Percentiles rank a stretch among this genome's conserved stretches.
phyloP scores from a whole-genome alignment of 2,888 invertebrate genomes.

The Odontomyia ornata region DNA sequence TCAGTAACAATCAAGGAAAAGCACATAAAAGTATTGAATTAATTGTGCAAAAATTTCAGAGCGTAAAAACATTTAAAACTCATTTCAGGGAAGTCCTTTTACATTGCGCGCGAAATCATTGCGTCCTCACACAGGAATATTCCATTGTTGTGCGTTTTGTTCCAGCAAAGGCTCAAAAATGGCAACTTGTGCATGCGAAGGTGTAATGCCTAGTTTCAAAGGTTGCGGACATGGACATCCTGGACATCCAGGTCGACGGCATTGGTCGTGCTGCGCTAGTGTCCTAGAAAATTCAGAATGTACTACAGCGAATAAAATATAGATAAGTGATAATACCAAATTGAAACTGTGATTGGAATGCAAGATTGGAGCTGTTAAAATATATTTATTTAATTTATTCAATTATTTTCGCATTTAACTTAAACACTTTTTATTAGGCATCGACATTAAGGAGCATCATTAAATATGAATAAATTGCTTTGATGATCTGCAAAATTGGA shows the following conservation, averaged over 20 bases:
- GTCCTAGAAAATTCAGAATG: constrained; percentile 72
- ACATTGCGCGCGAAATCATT: constrained; percentile 71
- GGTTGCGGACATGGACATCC: constrained; percentile 85
- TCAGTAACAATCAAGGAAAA: constrained; percentile 72
- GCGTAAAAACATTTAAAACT: neutral
- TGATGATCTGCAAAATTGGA: constrained; percentile 16
- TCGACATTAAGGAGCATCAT: constrained; percentile 23
- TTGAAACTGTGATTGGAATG: constrained; percentile 13
- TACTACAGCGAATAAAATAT: constrained; percentile 63
- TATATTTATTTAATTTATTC: neutral
- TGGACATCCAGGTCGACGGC: constrained; percentile 80
- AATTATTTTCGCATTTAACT: too few relatives aligned
- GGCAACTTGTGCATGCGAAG: constrained; percentile 76
- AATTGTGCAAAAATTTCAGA: neutral
- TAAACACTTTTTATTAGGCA: neutral
- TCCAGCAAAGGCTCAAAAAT: constrained; percentile 79
- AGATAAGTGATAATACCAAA: neutral
- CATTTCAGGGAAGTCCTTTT: constrained; percentile 73
- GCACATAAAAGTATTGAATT: constrained; percentile 69
- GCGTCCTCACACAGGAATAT: constrained; percentile 75
- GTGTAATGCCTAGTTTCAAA: constrained; percentile 77
- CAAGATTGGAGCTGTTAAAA: neutral
- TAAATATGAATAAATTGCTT: constrained; percentile 27
- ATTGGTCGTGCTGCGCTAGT: constrained; percentile 85
- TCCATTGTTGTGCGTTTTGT: constrained; percentile 84